Evolutionary conservation across 2,113 vertebrate genomes (phyloP), one percentile per base, ranked within the genome.

Genomic region (Silurus meridionalis): DNA sequence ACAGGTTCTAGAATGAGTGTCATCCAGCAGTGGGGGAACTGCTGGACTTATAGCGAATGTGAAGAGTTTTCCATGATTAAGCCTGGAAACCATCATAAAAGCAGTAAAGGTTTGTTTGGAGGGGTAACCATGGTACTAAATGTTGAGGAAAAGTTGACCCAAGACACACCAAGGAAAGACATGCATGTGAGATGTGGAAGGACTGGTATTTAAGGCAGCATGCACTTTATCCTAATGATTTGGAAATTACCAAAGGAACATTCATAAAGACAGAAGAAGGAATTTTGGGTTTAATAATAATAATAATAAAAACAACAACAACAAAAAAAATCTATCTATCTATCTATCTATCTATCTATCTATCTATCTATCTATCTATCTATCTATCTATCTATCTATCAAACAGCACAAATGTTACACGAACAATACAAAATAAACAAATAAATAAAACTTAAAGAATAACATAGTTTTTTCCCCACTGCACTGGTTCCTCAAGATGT

Each of bases 21-120:
- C 85, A 72, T 72, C 69, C 83, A 52, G 86, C 60, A 83, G 21
- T 87, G 61, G 85, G 83, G 0, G n/a, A 69, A 90, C 72, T 89
- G 87, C 89, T 37, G 37, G 37, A 37, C 37, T 37, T 37, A 37
- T 37, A 19, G 69, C 21, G 15, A 50, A 74, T 9, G 5, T 48
- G 21, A 71, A 48, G 8, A 6, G 13, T 37, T 67, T 67, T 67
- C 28, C 64, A 67, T 67, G 64, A 67, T 67, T 67, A 28, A 67
- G 25, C 48, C 58, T n/a, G 25, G 37, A 71, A 28, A 14, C 83
- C 50, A 66, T 17, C 46, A 50, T 72, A 1, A 37, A 69, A 37
- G 66, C 14, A 15, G 28, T 46, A 50, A 74, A 23, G 19, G 2
- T 75, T 13, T 0, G 13, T 57, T 25, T 25, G 1, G n/a, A 78